Evolutionary conservation across 2,797 vertebrate species (phyloP).

Genomic region (Schizopygopsis malacanthus): DNA sequence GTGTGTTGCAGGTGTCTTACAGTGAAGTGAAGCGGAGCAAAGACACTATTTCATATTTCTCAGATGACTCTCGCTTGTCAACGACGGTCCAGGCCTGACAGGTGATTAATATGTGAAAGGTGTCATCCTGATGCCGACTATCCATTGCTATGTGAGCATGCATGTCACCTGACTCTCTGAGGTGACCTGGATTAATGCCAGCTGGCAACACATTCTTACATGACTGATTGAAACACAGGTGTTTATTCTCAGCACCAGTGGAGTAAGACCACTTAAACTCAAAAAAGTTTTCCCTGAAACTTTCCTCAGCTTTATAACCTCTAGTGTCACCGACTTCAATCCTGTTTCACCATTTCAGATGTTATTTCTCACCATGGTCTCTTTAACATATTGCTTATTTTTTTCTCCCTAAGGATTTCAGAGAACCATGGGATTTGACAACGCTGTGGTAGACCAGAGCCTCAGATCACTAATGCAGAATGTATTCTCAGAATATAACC

Average conservation of each 20-base stretch:
- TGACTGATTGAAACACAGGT: conserved; percentile 9
- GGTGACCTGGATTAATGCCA: conserved; percentile 47
- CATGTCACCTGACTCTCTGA: conserved; percentile 18
- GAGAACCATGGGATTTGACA: conserved; percentile 53
- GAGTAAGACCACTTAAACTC: conserved; percentile 15
- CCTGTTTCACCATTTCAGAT: conserved; percentile 62
- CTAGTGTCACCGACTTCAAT: conserved; percentile 47
- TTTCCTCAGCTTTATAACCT: conserved; percentile 55
- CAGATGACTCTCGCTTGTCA: conserved; percentile 53
- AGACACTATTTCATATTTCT: conserved; percentile 54
- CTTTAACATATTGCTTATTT: conserved; percentile 60
- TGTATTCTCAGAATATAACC: conserved; percentile 61
- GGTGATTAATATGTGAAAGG: conserved; percentile 56
- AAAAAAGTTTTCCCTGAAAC: conserved; percentile 30
- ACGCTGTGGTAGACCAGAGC: conserved; percentile 62
- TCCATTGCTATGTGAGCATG: conserved; percentile 32
- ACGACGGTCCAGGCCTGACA: conserved; percentile 45
- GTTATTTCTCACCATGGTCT: conserved; percentile 58
- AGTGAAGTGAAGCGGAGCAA: conserved; percentile 57
- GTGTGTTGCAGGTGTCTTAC: conserved; percentile 61
- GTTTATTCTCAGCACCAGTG: conserved; percentile 23
- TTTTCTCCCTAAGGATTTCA: conserved; percentile 58
- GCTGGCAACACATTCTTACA: conserved; percentile 18
- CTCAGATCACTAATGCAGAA: conserved; percentile 47
- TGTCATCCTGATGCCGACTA: conserved; percentile 46